Evolutionary conservation across 92 coral and sea anemone genomes (phyloP).

Genomic region (Zoanthus solanderi): DNA sequence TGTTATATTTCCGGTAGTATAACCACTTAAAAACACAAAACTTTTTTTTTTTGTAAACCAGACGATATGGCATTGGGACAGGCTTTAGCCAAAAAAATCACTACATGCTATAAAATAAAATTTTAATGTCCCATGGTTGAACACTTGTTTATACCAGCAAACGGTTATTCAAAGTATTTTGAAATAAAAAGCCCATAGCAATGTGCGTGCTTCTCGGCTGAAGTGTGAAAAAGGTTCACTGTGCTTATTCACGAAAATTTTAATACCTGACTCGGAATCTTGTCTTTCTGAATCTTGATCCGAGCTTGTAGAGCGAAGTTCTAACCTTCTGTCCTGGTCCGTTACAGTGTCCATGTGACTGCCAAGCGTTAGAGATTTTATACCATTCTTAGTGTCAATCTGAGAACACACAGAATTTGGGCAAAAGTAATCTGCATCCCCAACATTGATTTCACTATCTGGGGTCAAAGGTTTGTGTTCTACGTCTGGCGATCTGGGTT

Average conservation of each 20-base stretch:
- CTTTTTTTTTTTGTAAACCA: not conserved
- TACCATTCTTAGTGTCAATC: slow-evolving; percentile 36
- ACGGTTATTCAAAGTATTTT: slow-evolving; percentile 44
- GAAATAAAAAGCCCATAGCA: not conserved
- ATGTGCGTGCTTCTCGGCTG: not conserved
- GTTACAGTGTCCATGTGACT: slow-evolving; percentile 43
- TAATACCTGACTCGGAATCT: slow-evolving; percentile 91
- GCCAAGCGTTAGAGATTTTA: slow-evolving; percentile 1
- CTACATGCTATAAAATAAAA: slow-evolving; percentile 63
- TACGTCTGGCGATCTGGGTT: slow-evolving; percentile 72
- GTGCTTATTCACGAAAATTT: slow-evolving; percentile 40
- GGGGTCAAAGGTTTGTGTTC: slow-evolving; percentile 64
- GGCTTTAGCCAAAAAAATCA: not conserved
- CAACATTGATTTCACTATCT: slow-evolving; percentile 67
- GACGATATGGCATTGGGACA: not conserved
- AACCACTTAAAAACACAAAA: slow-evolving; percentile 10
- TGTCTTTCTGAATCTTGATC: slow-evolving; percentile 83
- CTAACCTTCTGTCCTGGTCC: slow-evolving; percentile 42
- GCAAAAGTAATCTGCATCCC: slow-evolving; percentile 41
- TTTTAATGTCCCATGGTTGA: slow-evolving; percentile 83
- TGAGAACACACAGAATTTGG: slow-evolving; percentile 40
- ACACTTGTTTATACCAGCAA: slow-evolving; percentile 60
- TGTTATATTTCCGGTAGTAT: slow-evolving; percentile 39
- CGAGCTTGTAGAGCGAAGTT: slow-evolving; percentile 56
- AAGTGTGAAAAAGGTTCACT: slow-evolving; percentile 14